A percentile compares a stretch with the other conserved stretches of the same genome.
phyloP scores from a whole-genome alignment of 92 coral and sea anemone species.

The Umimayanthus kanabou region DNA sequence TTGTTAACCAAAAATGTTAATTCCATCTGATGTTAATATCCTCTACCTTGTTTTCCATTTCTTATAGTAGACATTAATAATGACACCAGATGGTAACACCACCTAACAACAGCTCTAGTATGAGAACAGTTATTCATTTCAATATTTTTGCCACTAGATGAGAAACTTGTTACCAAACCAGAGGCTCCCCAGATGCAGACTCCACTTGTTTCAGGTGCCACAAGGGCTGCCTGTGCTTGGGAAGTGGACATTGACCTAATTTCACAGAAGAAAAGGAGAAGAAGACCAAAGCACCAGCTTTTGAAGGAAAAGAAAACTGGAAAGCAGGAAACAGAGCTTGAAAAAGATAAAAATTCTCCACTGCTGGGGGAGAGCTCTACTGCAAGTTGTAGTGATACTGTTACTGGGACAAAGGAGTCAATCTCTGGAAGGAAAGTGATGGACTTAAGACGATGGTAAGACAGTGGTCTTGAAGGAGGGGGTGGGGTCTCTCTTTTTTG shows the following conservation, averaged over 20 bases:
- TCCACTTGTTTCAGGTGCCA: background rate
- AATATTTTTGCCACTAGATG: background rate
- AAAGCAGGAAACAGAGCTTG: background rate
- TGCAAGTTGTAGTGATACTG: background rate
- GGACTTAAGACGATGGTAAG: constrained; percentile 75
- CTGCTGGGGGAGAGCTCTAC: background rate
- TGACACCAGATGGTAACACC: no score
- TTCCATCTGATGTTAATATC: no score
- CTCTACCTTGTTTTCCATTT: no score
- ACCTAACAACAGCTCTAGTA: no score
- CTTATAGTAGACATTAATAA: no score
- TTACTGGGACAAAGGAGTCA: constrained; percentile 48
- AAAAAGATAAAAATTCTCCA: background rate
- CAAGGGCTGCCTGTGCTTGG: constrained; percentile 64
- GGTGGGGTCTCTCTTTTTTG: background rate
- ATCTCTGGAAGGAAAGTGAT: constrained; percentile 72
- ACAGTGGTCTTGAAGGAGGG: background rate
- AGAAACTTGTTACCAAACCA: background rate
- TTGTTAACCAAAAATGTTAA: no score
- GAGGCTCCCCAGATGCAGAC: constrained; percentile 2
- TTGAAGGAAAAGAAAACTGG: background rate
- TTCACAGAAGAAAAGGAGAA: constrained; percentile 51
- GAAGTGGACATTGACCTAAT: constrained; percentile 71
- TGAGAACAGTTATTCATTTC: no score
- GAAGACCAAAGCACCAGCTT: constrained; percentile 7